Conservation (phyloP, 2,113 vertebrate genomes). For the Scomber colias region DNA sequence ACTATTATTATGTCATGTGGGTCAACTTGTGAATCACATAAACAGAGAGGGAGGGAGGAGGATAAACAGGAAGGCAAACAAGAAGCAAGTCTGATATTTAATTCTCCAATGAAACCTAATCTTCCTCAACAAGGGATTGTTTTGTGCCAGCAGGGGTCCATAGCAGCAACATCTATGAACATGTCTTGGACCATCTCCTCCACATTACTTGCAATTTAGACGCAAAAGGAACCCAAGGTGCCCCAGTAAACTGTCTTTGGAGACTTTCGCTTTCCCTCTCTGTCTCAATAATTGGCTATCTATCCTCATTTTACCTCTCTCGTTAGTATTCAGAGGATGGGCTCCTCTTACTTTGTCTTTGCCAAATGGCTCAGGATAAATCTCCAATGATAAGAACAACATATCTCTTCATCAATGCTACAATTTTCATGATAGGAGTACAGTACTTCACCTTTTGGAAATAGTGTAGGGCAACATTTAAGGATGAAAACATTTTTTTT, state of each 20-base stretch:
- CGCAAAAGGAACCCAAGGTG: conserved; percentile 53
- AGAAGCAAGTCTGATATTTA: conserved; percentile 60
- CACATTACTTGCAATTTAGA: conserved; percentile 77
- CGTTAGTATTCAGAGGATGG: conserved; percentile 60
- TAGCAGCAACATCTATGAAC: conserved; percentile 65
- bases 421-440: conserved; percentile 41
- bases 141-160: conserved; percentile 64
- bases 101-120: conserved; percentile 67
- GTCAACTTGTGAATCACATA: conserved; percentile 63
- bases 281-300: conserved; percentile 73
- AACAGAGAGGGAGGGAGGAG: conserved; percentile 19
- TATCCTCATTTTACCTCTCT: conserved; percentile 68
- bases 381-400: conserved; percentile 59
- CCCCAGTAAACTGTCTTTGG: conserved; percentile 65
- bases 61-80: conserved; percentile 57
- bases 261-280: conserved; percentile 53
- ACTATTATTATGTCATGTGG: conserved; percentile 66
- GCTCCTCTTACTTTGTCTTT: conserved; percentile 49
- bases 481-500: conserved; percentile 36
- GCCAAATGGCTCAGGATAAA: conserved; percentile 57
- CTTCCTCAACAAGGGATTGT: conserved; percentile 61
- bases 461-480: conserved; percentile 31
- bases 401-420: conserved; percentile 64
- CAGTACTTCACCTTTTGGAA: conserved; percentile 42
- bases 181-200: conserved; percentile 66